Evolutionary conservation across 1,140 invertebrate genomes (phyloP), one percentile per base, ranked within the genome.

Genomic region (Orchesella cincta): DNA sequence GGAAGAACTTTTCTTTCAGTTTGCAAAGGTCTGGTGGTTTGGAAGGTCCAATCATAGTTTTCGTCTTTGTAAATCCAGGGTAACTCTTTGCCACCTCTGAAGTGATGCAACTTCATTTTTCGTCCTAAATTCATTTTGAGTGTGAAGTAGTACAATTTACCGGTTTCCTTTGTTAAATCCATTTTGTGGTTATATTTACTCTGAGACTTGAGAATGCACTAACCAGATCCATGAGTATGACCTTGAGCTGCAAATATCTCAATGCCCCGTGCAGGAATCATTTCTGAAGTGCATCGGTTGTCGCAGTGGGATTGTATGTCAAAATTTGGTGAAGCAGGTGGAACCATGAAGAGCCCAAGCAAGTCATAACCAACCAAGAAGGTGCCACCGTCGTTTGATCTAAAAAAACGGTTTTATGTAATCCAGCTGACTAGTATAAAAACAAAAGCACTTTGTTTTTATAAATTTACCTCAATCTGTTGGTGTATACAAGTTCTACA

Each of bases 401-500:
- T 57, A n/a, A n/a, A n/a, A n/a, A n/a, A n/a, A n/a, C n/a, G n/a
- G n/a, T n/a, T n/a, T n/a, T n/a, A n/a, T n/a, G n/a, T n/a, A n/a
- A n/a, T n/a, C n/a, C n/a, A n/a, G n/a, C n/a, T n/a, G n/a, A n/a
- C n/a, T n/a, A n/a, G n/a, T n/a, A n/a, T n/a, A n/a, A n/a, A n/a
- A n/a, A n/a, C n/a, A n/a, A n/a, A n/a, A n/a, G n/a, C n/a, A n/a
- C n/a, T n/a, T n/a, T n/a, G n/a, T n/a, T n/a, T n/a, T n/a, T 3
- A 57, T 26, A 57, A 23, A 23, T 23, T 3, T 57, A 75, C 74
- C 74, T 62, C 31, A 94, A 84, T 29, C 90, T 86, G 0, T 88
- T 86, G 0, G 93, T 94, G 84, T 94, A 92, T 83, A 91, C 90
- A 29, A 96, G 86, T 57, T 92, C 87, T 33, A 97, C 88, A 12